Evolutionary conservation across 2,888 invertebrate genomes (phyloP), one percentile per base, ranked within the genome.

Genomic region (Polydrusus cervinus): DNA sequence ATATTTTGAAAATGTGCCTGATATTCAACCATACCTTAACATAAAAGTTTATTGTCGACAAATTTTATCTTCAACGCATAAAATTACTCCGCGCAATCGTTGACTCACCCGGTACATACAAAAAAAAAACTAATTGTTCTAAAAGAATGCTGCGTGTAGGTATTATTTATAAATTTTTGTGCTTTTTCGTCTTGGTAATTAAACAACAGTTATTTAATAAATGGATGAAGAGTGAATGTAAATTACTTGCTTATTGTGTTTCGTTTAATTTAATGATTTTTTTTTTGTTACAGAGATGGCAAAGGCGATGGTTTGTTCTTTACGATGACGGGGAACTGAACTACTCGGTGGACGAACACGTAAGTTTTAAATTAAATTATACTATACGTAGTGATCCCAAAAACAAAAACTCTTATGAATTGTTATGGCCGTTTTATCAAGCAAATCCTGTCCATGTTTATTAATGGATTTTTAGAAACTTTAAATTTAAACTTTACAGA

Each of bases 251-350:
- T 47, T 66, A 66, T 66, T 51, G 25, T 53, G 14, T 51, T 66
- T 14, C 18, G 25, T 61, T 61, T 45, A 51, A 40, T 34, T 34
- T 66, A 51, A 53, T 20, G 38, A 16, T 62, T 14, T 75, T 34
- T n/a, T n/a, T 82, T 82, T 84, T 89, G 86, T 93, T 94, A 45
- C 93, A 98, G 97, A 92, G 98, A 91, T 99, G 99, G 99, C 99
- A 99, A 89, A 91, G 98, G 86, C 91, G 99, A 86, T 98, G 98
- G 95, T 98, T 99, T 90, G 96, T 97, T 69, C 90, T 99, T 70
- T 98, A 97, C 89, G 98, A 98, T 89, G 98, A 98, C 87, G 98
- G 98, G 70, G 98, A 98, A 87, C 91, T 99, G 78, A 97, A 97
- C 66, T 99, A 97, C 89, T 97, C 97, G 57, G 93, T 99, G 85